These are phyloP conservation scores for Montifringilla adamsi DNA, from an alignment of 2,113 vertebrate species.

Conservation along the genomic window DNA sequence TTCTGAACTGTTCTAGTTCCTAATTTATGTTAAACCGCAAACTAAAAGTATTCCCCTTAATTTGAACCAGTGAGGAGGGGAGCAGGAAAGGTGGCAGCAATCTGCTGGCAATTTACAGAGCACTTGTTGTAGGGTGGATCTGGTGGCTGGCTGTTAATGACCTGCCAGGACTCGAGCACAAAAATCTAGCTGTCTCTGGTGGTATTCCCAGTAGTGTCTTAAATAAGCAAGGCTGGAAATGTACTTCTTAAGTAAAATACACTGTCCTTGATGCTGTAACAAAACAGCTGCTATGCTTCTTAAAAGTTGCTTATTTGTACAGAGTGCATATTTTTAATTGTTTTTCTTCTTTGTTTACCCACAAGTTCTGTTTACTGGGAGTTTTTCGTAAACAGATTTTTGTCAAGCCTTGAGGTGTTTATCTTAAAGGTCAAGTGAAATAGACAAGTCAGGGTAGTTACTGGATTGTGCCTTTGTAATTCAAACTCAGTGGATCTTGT, in stretches of 20 bases:
- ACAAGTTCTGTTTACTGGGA: not conserved
- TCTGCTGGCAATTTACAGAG: not conserved
- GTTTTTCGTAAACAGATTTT: not conserved
- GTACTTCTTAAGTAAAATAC: slow-evolving; percentile 7
- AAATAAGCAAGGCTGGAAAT: not conserved
- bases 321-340: not conserved
- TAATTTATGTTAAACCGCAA: not conserved
- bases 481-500: not conserved
- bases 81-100: not conserved
- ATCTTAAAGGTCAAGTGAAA: not conserved
- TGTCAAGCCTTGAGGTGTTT: not conserved
- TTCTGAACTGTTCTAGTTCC: not conserved
- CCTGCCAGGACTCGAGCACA: not conserved
- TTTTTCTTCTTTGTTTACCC: not conserved
- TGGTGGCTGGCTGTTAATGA: not conserved
- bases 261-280: slow-evolving; percentile 15
- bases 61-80: not conserved
- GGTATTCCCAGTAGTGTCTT: not conserved
- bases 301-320: not conserved
- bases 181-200: not conserved
- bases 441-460: not conserved
- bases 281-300: not conserved
- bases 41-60: not conserved
- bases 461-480: not conserved
- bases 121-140: not conserved